Base-by-base conservation (phyloP, 1,140 invertebrate genomes). In the Phocides pigmalion region DNA sequence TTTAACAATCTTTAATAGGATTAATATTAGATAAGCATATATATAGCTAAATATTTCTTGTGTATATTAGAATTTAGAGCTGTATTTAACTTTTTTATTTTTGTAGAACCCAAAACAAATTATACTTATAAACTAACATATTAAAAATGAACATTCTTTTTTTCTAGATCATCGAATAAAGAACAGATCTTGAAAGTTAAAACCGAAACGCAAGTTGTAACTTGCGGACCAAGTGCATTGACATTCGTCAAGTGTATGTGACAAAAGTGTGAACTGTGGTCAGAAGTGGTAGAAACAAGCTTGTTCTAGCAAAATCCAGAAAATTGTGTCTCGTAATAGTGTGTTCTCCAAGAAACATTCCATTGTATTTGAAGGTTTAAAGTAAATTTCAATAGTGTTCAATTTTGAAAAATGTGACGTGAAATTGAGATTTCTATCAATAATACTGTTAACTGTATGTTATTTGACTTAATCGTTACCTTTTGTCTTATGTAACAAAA, bases 81-180 rank as follows among this genome's bases (percentile, higher is more conserved):
- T n/a, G n/a, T n/a, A n/a, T n/a, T n/a, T n/a, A n/a, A n/a, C n/a
- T n/a, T n/a, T n/a, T n/a, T n/a, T n/a, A n/a, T n/a, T n/a, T n/a
- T n/a, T n/a, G n/a, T n/a, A n/a, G n/a, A n/a, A n/a, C n/a, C n/a
- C n/a, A n/a, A n/a, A n/a, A n/a, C n/a, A n/a, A n/a, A n/a, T n/a
- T n/a, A n/a, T n/a, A n/a, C n/a, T n/a, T n/a, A n/a, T n/a, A n/a
- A n/a, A n/a, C n/a, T n/a, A n/a, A n/a, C n/a, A 28, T 28, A 28
- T 6, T 37, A 11, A 20, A 46, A 1, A 22, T 28, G n/a, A 15
- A n/a, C n/a, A n/a, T n/a, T n/a, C 14, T 28, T 62, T 63, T 51
- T 50, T 82, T 84, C 46, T 79, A 87, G 84, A 76, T 76, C 83
- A 87, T 79, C 81, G 84, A 70, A 78, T 89, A 79, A 87, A 85